Percentiles rank a stretch among this genome's conserved stretches.
Evolutionary conservation across 2,797 vertebrate genomes (phyloP).

Genomic region (Iguana delicatissima): DNA sequence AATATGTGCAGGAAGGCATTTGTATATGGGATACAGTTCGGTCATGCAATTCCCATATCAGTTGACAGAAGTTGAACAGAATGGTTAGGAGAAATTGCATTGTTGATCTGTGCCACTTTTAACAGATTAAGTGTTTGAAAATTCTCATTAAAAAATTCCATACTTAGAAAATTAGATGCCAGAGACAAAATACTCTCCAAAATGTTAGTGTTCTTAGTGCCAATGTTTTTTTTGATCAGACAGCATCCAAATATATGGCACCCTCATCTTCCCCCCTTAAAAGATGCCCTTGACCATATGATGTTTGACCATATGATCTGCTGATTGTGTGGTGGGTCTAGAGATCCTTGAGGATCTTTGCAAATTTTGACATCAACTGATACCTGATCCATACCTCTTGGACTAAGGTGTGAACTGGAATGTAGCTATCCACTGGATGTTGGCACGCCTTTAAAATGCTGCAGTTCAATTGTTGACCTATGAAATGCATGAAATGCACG

Average conservation of each 20-base stretch:
- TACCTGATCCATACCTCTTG: not conserved
- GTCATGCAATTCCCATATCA: not conserved
- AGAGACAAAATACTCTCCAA: not conserved
- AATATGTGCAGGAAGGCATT: not conserved
- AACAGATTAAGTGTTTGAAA: not conserved
- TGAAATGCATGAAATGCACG: not conserved
- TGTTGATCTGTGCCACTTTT: not conserved
- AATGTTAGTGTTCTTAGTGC: not conserved
- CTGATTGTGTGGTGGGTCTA: not conserved
- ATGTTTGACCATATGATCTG: not conserved
- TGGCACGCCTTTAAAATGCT: not conserved
- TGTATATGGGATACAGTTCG: too few relatives aligned
- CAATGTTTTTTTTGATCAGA: not conserved
- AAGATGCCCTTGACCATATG: too few relatives aligned
- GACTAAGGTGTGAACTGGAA: not conserved
- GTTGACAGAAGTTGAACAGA: not conserved
- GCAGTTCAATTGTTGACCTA: not conserved
- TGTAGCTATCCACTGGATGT: not conserved
- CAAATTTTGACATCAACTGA: not conserved
- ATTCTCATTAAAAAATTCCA: not conserved
- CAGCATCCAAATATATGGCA: not conserved
- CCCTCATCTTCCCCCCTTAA: not conserved
- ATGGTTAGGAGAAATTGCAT: not conserved
- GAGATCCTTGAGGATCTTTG: not conserved
- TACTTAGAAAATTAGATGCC: not conserved